Conservation (phyloP, 2,888 invertebrate species). For the Ceriagrion tenellum region DNA sequence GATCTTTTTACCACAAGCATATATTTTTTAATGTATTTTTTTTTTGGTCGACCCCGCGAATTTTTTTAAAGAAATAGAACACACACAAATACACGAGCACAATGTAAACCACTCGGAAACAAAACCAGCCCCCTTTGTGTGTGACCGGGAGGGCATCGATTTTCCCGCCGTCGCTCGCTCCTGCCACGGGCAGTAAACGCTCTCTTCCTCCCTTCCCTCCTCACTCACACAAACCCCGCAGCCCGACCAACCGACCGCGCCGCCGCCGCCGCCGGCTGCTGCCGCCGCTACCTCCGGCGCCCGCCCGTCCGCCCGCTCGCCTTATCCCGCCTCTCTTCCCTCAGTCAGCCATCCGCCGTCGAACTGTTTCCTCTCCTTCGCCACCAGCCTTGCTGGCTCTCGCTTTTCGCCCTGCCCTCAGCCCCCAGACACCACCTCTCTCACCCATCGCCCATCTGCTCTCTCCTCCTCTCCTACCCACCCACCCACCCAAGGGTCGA, state of each 20-base stretch:
- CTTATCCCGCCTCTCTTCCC: background rate
- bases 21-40: background rate
- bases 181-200: slow-evolving; percentile 23
- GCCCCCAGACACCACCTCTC: background rate
- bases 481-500: background rate
- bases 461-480: too few relatives aligned
- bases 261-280: background rate
- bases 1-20: background rate
- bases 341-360: background rate
- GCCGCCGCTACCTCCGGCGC: background rate
- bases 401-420: background rate
- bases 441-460: background rate
- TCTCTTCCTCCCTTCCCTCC: background rate
- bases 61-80: background rate
- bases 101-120: background rate
- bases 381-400: background rate
- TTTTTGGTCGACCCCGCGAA: background rate
- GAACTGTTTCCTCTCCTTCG: background rate
- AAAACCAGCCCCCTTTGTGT: background rate
- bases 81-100: background rate
- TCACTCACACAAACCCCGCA: background rate
- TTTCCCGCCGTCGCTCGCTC: background rate
- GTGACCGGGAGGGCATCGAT: slow-evolving; percentile 37
- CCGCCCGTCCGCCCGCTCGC: background rate
- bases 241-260: background rate